A percentile compares a stretch with the other conserved stretches of the same genome.
phyloP scores from a whole-genome alignment of 2,797 vertebrate species.

The Anguilla obscura region DNA sequence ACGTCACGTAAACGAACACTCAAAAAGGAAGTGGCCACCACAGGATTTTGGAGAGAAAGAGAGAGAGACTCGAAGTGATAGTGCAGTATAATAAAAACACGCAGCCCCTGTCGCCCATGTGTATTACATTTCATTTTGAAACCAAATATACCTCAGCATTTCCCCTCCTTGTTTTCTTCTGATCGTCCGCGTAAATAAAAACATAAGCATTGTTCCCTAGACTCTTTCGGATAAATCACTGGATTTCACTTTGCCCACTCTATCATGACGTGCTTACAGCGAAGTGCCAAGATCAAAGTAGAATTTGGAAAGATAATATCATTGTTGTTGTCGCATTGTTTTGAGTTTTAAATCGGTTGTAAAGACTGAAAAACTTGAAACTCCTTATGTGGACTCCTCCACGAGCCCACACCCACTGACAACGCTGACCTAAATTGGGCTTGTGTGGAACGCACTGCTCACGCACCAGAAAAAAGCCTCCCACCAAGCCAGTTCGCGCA shows the following conservation, averaged over 20 bases:
- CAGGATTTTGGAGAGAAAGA: not conserved
- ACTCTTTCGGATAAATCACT: not conserved
- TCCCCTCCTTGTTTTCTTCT: not conserved
- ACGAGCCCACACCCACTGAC: conserved; percentile 59
- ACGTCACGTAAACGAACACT: not conserved
- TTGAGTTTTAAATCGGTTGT: conserved; percentile 14
- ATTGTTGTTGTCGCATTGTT: not conserved
- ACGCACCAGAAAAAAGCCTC: conserved; percentile 15
- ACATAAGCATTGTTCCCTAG: not conserved
- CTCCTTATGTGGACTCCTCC: not conserved
- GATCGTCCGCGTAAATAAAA: not conserved
- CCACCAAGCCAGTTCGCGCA: conserved; percentile 17
- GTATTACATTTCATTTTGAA: not conserved
- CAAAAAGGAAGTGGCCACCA: not conserved
- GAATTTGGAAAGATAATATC: not conserved
- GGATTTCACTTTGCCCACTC: not conserved
- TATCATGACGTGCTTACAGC: not conserved
- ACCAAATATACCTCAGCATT: not conserved
- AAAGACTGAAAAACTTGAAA: conserved; percentile 5
- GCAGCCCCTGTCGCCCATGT: not conserved
- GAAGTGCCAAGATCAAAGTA: not conserved
- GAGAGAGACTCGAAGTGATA: not conserved
- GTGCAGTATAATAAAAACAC: not conserved
- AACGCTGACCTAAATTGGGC: conserved; percentile 63
- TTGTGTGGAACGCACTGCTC: conserved; percentile 23